Conservation (phyloP, 1,140 invertebrate species). For the Leguminivora glycinivorella region DNA sequence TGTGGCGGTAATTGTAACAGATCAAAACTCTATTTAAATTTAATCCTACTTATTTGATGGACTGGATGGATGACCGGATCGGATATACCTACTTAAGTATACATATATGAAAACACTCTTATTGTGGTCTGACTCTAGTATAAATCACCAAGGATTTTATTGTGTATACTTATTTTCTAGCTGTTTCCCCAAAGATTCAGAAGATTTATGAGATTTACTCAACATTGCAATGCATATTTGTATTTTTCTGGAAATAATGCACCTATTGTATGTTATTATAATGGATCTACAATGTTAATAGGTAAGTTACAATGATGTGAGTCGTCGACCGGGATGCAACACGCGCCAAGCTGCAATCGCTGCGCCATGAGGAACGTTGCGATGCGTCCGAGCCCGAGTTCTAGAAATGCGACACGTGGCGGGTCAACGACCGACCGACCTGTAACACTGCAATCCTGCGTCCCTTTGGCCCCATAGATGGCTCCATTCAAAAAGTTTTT, state of each 20-base stretch:
- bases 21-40: too few relatives aligned
- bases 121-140: too few relatives aligned
- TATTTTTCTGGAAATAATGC: neutral
- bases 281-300: neutral
- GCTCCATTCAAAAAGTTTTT: neutral
- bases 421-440: conserved; percentile 9
- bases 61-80: too few relatives aligned
- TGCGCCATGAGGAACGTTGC: neutral
- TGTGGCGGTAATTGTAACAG: too few relatives aligned
- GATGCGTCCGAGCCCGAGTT: neutral
- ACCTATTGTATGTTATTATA: neutral
- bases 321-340: conserved; percentile 11
- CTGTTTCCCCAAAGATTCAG: too few relatives aligned
- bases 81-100: too few relatives aligned
- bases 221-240: too few relatives aligned
- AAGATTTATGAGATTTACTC: too few relatives aligned
- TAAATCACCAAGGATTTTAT: too few relatives aligned
- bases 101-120: too few relatives aligned
- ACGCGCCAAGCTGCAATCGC: neutral
- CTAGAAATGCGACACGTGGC: conserved; percentile 16
- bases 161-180: too few relatives aligned
- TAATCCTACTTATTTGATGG: too few relatives aligned
- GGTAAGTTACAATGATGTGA: conserved; percentile 2
- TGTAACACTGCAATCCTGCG: neutral
- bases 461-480: neutral